Evolutionary conservation across 1,140 invertebrate species (phyloP), one percentile per base, ranked within the genome.

Genomic region (Orchesella cincta): DNA sequence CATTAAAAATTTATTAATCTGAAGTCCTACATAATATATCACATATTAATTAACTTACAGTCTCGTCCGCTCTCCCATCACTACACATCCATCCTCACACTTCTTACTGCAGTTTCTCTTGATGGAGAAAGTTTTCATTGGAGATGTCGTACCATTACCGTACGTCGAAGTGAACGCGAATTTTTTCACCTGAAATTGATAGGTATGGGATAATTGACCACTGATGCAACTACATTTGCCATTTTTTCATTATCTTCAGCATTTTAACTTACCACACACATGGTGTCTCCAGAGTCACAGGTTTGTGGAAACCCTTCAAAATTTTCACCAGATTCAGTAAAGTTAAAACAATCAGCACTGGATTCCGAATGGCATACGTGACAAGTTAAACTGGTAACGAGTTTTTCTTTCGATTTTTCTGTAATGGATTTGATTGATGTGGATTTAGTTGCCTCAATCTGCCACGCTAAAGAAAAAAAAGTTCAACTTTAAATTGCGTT

Each of bases 31-130:
- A 26, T 67, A 23, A 71, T 31, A 64, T 35, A n/a, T 77, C 2
- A 33, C 20, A 18, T 14, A 36, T 35, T 34, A n/a, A 57, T 20
- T 93, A 94, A 1, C 92, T 83, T 93, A 92, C 0, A 95, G 85
- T 83, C 95, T 94, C 0, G 92, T 94, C 31, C 93, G 85, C 84
- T 95, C 94, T 0, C 86, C 84, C 77, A 94, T 94, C 8, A 94
- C 89, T 77, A 94, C 93, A 85, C 93, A 95, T 14, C 93, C 93
- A 0, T 92, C 89, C 79, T 94, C 93, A 84, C 94, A 95, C 83
- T 90, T 90, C 75, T 90, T 90, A 0, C 91, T 90, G 83, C 94
- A 95, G 80, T 92, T 92, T 1, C 94, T 87, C 84, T 94, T 92
- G 39, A 94, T 81, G 0, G 92, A 90, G 93, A 93, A 95, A 86